Evolutionary conservation across 2,888 invertebrate genomes (phyloP).

Genomic region (Caradrina kadenii): DNA sequence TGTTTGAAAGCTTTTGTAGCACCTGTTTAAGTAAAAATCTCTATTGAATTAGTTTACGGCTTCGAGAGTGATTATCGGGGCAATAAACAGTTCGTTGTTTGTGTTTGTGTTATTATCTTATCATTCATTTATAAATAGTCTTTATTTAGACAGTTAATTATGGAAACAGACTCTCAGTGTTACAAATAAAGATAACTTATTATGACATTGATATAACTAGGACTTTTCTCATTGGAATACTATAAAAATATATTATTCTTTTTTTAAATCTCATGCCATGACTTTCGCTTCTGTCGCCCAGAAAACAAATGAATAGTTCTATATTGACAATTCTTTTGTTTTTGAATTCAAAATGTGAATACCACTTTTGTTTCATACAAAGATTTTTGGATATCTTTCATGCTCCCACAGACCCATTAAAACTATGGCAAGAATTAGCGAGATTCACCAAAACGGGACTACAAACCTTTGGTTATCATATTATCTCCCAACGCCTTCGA

Average conservation of each 20-base stretch:
- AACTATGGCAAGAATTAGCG: constrained; percentile 13
- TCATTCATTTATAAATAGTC: not conserved
- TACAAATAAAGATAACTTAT: constrained; percentile 1
- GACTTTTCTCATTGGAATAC: constrained; percentile 1
- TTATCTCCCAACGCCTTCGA: constrained; percentile 68
- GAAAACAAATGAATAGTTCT: constrained; percentile 11
- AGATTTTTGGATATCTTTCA: constrained; percentile 1
- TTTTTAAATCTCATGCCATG: not conserved
- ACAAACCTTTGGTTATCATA: constrained; percentile 64
- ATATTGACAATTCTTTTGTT: not conserved
- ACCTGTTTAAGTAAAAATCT: constrained; percentile 57
- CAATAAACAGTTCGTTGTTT: not conserved
- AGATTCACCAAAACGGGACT: constrained; percentile 58
- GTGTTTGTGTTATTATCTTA: not conserved
- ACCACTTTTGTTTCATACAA: not conserved
- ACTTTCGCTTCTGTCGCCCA: not conserved
- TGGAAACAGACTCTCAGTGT: not conserved
- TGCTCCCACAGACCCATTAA: not conserved
- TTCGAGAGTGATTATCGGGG: constrained; percentile 1
- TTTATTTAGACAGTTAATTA: not conserved
- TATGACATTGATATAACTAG: not conserved
- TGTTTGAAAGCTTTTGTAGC: constrained; percentile 51
- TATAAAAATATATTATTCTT: not conserved
- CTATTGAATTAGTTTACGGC: constrained; percentile 37
- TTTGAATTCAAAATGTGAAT: constrained; percentile 1